Conservation (phyloP, 2,113 vertebrate species). For the Archilochus colubris region DNA sequence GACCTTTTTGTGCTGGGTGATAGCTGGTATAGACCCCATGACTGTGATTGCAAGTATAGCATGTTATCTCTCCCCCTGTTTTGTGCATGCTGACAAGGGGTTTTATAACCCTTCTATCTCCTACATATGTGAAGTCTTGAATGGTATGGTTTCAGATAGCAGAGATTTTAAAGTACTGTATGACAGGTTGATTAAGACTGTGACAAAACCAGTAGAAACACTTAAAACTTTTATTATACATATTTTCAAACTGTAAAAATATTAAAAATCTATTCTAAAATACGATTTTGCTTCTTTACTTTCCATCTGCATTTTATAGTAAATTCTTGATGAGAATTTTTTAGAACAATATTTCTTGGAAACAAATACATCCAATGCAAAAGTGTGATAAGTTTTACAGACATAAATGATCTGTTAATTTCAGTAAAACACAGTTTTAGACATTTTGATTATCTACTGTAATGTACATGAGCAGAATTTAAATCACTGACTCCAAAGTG, state of each 20-base stretch:
- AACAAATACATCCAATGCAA: neutral
- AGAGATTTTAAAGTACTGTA: neutral
- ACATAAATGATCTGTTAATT: neutral
- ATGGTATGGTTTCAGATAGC: neutral
- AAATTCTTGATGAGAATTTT: neutral
- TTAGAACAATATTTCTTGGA: neutral
- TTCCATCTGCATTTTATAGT: neutral
- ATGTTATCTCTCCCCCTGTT: neutral
- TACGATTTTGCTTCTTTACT: neutral
- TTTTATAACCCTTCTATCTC: neutral
- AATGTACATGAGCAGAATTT: neutral
- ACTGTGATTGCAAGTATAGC: neutral
- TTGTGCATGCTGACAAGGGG: neutral
- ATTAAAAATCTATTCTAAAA: neutral
- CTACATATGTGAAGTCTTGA: neutral
- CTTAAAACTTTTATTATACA: neutral
- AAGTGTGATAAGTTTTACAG: neutral
- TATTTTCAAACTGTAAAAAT: neutral
- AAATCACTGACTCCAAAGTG: neutral
- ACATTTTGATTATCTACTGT: neutral
- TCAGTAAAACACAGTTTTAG: neutral
- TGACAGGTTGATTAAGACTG: neutral
- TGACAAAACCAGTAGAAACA: neutral
- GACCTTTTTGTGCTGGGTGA: neutral
- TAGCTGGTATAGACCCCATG: neutral